A percentile compares a stretch with the other conserved stretches of the same genome.
Evolutionary conservation across 1,140 invertebrate genomes (phyloP).

Genomic region (Monochamus saltuarius): DNA sequence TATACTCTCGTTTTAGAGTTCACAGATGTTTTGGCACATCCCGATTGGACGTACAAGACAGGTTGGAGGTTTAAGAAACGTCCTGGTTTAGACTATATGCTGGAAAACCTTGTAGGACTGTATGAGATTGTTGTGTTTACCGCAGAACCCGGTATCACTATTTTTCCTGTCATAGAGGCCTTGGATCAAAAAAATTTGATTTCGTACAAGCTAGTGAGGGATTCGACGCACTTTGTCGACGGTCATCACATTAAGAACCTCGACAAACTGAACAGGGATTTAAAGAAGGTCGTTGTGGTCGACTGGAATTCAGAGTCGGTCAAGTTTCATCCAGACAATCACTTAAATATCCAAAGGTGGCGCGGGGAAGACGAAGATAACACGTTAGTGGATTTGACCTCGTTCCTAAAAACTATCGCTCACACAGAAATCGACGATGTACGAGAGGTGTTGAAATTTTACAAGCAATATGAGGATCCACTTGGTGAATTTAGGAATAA

Average conservation of each 20-base stretch:
- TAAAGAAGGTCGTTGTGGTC: slow-evolving; percentile 93
- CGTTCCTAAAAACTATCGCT: slow-evolving; percentile 89
- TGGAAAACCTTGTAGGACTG: slow-evolving; percentile 82
- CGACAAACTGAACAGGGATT: slow-evolving; percentile 89
- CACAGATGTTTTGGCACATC: slow-evolving; percentile 93
- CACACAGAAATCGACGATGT: slow-evolving; percentile 90
- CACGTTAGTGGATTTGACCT: slow-evolving; percentile 84
- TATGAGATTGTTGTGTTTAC: slow-evolving; percentile 99
- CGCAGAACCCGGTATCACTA: slow-evolving; percentile 77
- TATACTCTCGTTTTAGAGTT: slow-evolving; percentile 96
- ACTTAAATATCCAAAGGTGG: slow-evolving; percentile 88
- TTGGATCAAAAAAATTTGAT: slow-evolving; percentile 87
- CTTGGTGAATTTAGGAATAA: slow-evolving; percentile 87
- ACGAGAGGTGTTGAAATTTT: slow-evolving; percentile 88
- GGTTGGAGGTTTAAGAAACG: slow-evolving; percentile 92
- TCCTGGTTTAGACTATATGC: slow-evolving; percentile 90
- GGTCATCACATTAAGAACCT: slow-evolving; percentile 97
- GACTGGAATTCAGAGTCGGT: slow-evolving; percentile 92
- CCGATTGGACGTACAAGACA: slow-evolving; percentile 91
- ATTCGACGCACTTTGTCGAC: slow-evolving; percentile 94
- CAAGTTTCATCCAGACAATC: slow-evolving; percentile 86
- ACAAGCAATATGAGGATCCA: slow-evolving; percentile 93
- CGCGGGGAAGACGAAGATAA: slow-evolving; percentile 89
- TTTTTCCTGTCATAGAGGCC: slow-evolving; percentile 91
- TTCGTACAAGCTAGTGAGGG: slow-evolving; percentile 89